A percentile compares a stretch with the other conserved stretches of the same genome.
Conservation (phyloP, 1,140 invertebrate species). For the Drosophila funebris region DNA sequence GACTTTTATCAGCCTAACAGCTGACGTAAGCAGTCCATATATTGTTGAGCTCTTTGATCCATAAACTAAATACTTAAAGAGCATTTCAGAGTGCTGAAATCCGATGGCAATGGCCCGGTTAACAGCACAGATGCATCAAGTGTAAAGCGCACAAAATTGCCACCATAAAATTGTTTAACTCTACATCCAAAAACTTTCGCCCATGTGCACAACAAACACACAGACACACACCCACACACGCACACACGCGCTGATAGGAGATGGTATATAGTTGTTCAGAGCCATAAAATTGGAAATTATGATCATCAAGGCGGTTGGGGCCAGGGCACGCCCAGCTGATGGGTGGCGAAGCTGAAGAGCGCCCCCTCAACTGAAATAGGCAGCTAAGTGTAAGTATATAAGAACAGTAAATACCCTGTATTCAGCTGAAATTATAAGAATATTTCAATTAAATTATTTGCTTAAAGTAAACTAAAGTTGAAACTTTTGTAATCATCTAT, state of each 20-base stretch:
- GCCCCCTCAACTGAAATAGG: neutral
- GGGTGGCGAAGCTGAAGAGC: conserved; percentile 18
- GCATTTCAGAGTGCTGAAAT: conserved; percentile 25
- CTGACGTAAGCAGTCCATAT: neutral
- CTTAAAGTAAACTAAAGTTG: neutral
- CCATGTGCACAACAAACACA: conserved; percentile 17
- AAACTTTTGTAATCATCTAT: neutral
- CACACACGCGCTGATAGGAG: conserved; percentile 14
- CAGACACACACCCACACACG: conserved; percentile 5
- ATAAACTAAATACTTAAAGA: conserved; percentile 25
- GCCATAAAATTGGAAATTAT: conserved; percentile 49
- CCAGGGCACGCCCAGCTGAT: conserved; percentile 16
- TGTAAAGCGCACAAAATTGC: conserved; percentile 47
- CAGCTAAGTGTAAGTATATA: neutral
- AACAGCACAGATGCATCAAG: conserved; percentile 45
- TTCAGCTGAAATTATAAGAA: neutral
- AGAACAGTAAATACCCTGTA: neutral
- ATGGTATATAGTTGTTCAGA: conserved; percentile 27
- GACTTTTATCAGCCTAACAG: neutral
- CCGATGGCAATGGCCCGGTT: conserved; percentile 30
- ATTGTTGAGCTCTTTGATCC: conserved; percentile 17
- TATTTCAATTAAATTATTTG: neutral
- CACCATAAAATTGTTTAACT: conserved; percentile 40
- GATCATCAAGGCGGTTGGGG: conserved; percentile 28
- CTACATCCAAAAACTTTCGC: conserved; percentile 42